phyloP scores from a whole-genome alignment of 2,797 vertebrate species.

The Ispidina picta region DNA sequence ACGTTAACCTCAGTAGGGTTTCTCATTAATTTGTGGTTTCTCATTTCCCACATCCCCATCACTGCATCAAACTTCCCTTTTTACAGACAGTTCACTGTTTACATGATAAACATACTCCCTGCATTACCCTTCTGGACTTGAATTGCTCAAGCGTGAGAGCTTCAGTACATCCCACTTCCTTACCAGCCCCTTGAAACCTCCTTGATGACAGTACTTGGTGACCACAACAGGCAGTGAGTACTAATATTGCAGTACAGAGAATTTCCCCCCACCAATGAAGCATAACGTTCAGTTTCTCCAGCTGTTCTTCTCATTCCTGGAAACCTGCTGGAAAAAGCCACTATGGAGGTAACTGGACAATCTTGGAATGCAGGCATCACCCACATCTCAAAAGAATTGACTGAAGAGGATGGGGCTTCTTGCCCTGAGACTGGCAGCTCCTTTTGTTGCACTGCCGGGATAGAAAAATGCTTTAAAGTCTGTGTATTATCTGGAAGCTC shows the following conservation, averaged over 20 bases:
- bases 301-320: constrained; percentile 71
- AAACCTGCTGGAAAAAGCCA: constrained; percentile 64
- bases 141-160: constrained; percentile 69
- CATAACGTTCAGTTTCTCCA: constrained; percentile 72
- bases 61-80: constrained; percentile 46
- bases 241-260: constrained; percentile 72
- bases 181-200: constrained; percentile 69
- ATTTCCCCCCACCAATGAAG: constrained; percentile 73
- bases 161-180: constrained; percentile 74
- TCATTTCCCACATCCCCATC: constrained; percentile 48
- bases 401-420: background rate
- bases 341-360: constrained; percentile 20
- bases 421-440: background rate
- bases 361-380: background rate
- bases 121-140: constrained; percentile 60
- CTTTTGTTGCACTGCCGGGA: background rate
- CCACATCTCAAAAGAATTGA: background rate
- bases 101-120: constrained; percentile 62
- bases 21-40: constrained; percentile 45
- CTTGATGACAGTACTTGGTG: constrained; percentile 71
- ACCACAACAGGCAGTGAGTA: constrained; percentile 72
- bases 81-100: constrained; percentile 47
- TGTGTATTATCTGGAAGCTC: background rate
- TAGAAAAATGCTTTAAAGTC: constrained; percentile 27
- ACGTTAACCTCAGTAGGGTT: constrained; percentile 16